These are phyloP conservation scores for Vespertilio murinus DNA, from an alignment of 2,797 vertebrate species.

Conservation along the genomic window DNA sequence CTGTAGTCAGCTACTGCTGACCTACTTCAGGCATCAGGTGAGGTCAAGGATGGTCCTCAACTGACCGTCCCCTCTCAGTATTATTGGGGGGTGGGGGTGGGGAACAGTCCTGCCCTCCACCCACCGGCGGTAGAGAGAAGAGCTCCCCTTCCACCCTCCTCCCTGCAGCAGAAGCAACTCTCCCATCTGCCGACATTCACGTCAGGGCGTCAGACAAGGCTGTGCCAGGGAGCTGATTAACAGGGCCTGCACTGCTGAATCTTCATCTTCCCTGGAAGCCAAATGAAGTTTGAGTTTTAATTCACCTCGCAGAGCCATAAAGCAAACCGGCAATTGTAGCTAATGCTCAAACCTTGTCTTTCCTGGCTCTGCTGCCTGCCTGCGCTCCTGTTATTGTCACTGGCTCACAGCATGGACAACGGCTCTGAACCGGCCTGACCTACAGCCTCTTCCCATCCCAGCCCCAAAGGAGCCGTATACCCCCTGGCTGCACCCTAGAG, in stretches of 20 bases:
- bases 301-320: conserved; percentile 36
- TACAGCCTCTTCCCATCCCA: accelerated
- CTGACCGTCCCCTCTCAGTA: not conserved
- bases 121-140: not conserved
- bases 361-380: not conserved
- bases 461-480: not conserved
- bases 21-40: not conserved
- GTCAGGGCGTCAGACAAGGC: not conserved
- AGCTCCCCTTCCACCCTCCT: not conserved
- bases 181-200: not conserved
- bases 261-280: conserved; percentile 54
- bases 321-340: conserved; percentile 35
- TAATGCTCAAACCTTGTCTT: not conserved
- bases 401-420: not conserved
- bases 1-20: not conserved
- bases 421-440: not conserved
- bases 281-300: conserved; percentile 67
- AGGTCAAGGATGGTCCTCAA: not conserved
- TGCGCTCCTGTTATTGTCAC: not conserved
- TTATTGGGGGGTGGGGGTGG: not conserved
- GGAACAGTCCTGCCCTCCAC: not conserved
- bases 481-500: too few relatives aligned
- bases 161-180: not conserved
- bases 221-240: conserved; percentile 49
- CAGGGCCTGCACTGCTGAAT: conserved; percentile 59